These are phyloP conservation scores for Chloroceryle aenea DNA, from an alignment of 2,113 vertebrate species.

Conservation along the genomic window DNA sequence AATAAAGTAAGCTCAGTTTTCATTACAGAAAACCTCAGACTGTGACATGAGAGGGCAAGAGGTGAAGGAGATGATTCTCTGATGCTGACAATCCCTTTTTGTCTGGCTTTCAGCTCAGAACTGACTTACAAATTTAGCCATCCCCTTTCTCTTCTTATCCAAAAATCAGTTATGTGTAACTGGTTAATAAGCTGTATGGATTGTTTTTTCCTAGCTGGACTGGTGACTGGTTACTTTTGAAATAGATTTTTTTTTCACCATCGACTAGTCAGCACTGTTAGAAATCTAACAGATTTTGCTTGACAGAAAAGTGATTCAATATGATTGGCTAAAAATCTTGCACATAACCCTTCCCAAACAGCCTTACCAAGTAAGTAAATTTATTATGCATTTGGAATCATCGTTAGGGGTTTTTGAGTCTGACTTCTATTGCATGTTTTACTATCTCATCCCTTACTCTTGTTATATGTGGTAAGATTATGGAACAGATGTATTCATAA, in stretches of 20 bases:
- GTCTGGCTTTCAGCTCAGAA: background rate
- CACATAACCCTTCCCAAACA: background rate
- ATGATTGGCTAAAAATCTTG: background rate
- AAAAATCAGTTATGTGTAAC: background rate
- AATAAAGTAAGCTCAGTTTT: slow-evolving; percentile 44
- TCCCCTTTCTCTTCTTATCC: background rate
- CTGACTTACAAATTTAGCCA: background rate
- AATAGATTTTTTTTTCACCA: background rate
- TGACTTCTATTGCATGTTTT: background rate
- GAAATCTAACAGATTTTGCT: background rate
- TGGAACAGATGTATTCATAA: background rate
- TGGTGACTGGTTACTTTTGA: background rate
- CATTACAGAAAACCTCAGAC: background rate
- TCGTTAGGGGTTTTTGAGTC: background rate
- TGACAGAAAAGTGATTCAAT: background rate
- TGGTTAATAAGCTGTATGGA: background rate
- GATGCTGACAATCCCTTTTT: background rate
- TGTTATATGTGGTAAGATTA: background rate
- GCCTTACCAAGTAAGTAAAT: background rate
- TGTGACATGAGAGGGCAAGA: background rate
- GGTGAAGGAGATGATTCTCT: background rate
- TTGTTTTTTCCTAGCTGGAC: background rate
- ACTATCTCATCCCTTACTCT: background rate
- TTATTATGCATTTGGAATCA: background rate
- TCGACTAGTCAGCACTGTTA: background rate